These are phyloP conservation scores for Tubulanus polymorphus DNA, from an alignment of 2,888 invertebrate species.

Conservation along the genomic window DNA sequence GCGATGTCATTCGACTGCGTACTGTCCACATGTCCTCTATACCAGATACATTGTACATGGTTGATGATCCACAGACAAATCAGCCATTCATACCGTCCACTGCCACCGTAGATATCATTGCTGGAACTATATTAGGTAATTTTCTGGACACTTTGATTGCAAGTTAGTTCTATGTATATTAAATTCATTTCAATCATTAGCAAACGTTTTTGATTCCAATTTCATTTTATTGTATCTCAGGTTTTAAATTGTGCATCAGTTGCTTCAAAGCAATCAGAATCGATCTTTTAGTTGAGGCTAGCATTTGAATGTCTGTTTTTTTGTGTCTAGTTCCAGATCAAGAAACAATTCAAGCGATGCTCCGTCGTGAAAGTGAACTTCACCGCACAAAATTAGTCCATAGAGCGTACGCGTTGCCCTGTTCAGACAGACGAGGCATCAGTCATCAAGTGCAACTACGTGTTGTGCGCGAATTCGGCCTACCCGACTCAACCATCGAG, in stretches of 20 bases:
- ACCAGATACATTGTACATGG: slow-evolving; percentile 91
- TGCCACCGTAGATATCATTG: slow-evolving; percentile 45
- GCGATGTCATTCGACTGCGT: slow-evolving; percentile 67
- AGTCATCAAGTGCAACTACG: slow-evolving; percentile 76
- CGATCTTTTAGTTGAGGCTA: too few species aligned
- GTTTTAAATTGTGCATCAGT: too few species aligned
- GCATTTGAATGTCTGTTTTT: too few species aligned
- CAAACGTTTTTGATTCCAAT: too few species aligned
- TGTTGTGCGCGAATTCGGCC: slow-evolving; percentile 88
- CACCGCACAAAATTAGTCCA: slow-evolving; percentile 74
- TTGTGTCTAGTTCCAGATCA: slow-evolving; percentile 79
- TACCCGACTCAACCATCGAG: slow-evolving; percentile 83
- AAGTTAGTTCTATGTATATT: too few species aligned
- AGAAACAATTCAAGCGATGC: slow-evolving; percentile 72
- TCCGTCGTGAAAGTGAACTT: slow-evolving; percentile 79
- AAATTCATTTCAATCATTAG: too few species aligned
- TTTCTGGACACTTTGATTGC: too few species aligned
- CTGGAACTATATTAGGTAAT: slow-evolving; percentile 49
- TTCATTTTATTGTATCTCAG: too few species aligned
- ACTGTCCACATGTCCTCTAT: slow-evolving; percentile 63
- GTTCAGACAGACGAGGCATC: slow-evolving; percentile 66
- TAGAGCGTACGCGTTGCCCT: slow-evolving; percentile 73
- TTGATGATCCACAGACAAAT: slow-evolving; percentile 56
- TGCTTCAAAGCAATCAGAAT: too few species aligned
- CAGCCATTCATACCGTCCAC: slow-evolving; percentile 19